Conservation (phyloP, 2,797 vertebrate genomes). For the Uromys caudimaculatus region DNA sequence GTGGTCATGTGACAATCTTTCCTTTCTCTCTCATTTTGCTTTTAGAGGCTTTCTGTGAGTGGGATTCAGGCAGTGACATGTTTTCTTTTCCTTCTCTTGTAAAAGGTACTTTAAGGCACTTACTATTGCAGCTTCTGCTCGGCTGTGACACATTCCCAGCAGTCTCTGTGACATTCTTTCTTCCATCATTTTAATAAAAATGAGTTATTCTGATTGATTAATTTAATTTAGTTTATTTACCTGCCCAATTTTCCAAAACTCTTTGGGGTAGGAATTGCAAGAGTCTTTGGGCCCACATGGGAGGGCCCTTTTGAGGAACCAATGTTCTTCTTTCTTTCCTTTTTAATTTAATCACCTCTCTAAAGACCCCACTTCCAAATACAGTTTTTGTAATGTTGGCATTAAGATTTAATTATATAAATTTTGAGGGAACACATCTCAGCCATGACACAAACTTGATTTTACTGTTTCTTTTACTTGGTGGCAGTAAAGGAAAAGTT, state of each 20-base stretch:
- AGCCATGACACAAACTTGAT: not conserved
- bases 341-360: slow-evolving; percentile 4
- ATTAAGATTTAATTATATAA: not conserved
- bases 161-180: not conserved
- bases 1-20: not conserved
- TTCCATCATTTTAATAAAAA: not conserved
- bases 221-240: not conserved
- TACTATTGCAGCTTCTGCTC: slow-evolving; percentile 19
- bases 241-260: not conserved
- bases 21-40: slow-evolving; percentile 5
- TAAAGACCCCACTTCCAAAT: not conserved
- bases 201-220: not conserved
- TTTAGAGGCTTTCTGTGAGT: slow-evolving; percentile 33
- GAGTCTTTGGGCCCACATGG: not conserved
- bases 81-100: slow-evolving; percentile 65
- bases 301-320: not conserved
- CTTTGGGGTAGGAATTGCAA: not conserved
- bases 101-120: slow-evolving; percentile 54
- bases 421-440: not conserved
- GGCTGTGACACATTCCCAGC: slow-evolving; percentile 30
- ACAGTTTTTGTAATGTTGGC: not conserved
- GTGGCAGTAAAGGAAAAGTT: not conserved
- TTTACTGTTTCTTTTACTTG: not conserved
- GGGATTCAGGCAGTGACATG: slow-evolving; percentile 10
- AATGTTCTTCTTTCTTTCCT: not conserved